These are phyloP conservation scores for Echinarachnius parma DNA, from an alignment of 53 echinoderm and acorn worm species.

Conservation along the genomic window DNA sequence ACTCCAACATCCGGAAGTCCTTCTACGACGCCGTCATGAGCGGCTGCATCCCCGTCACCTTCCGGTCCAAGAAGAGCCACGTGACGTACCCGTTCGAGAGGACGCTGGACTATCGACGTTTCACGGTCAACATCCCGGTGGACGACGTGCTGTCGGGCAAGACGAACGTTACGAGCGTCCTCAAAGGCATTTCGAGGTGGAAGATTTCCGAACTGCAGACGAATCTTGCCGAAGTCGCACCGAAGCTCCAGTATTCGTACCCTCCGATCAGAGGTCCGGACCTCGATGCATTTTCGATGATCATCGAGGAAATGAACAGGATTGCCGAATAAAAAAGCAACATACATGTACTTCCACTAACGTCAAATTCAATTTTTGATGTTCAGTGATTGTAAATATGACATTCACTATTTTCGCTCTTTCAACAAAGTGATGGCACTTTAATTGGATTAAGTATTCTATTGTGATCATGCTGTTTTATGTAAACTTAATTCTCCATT, in stretches of 20 bases:
- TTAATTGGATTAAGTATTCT: no score
- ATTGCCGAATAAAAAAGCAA: conserved; percentile 28
- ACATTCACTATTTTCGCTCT: no score
- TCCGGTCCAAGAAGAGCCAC: conserved; percentile 62
- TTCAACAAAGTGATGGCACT: no score
- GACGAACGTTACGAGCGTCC: conserved; percentile 50
- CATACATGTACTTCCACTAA: no score
- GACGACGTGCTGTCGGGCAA: conserved; percentile 68
- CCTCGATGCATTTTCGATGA: conserved; percentile 70
- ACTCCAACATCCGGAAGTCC: conserved; percentile 73
- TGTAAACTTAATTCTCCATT: no score
- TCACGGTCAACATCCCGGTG: conserved; percentile 72
- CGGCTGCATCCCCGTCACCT: conserved; percentile 92
- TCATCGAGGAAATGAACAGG: conserved; percentile 72
- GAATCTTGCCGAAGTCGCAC: conserved; percentile 59
- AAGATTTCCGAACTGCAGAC: conserved; percentile 64
- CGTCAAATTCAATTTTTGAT: no score
- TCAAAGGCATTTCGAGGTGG: conserved; percentile 66
- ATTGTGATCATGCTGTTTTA: no score
- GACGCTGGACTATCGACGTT: conserved; percentile 62
- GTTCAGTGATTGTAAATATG: no score
- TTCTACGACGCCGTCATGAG: conserved; percentile 86
- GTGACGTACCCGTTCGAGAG: conserved; percentile 81
- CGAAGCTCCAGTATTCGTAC: conserved; percentile 75
- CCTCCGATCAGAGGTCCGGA: conserved; percentile 44